Evolutionary conservation across 2,797 vertebrate genomes (phyloP), one percentile per base, ranked within the genome.

Genomic region (Rhynchonycteris naso): DNA sequence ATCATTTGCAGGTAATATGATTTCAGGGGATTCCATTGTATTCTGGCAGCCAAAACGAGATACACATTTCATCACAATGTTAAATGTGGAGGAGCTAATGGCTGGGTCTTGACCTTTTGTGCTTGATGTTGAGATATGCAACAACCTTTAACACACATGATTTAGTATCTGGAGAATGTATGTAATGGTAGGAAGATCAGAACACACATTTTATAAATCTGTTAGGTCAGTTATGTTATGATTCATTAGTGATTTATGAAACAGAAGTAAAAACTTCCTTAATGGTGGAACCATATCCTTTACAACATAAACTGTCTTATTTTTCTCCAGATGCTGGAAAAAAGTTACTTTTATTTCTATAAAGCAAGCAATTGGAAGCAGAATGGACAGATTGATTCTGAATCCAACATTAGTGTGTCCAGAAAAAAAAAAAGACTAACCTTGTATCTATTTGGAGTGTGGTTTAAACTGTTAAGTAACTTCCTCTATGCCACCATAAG

Each of bases 1-100:
- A 65, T 91, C 50, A 84, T 78, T 91, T 85, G 6, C 9, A 85
- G 84, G 54, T 88, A 93, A 94, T 91, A 61, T 79, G 61, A 95
- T 94, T 96, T 94, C 83, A 71, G 72, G 56, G 26, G 12, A 90
- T 86, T 88, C 30, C 16, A 58, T 94, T 93, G 86, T 84, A 16
- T 85, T 89, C 84, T 82, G 79, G 56, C 78, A 90, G 28, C 4
- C 14, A 69, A 88, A 74, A 91, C 84, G 68, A 90, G 69, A 74
- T 59, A 85, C 1, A 47, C n/a, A 85, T 95, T 96, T 95, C 83
- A 68, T 78, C 68, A 85, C 52, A 22, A 52, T 74, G 38, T 96
- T 95, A 78, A 80, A 69, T 59, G 33, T 68, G 30, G 50, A 89
- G 38, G 14, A 81, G 50, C 35, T 78, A 69, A 95, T 52, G n/a